A percentile compares a stretch with the other conserved stretches of the same genome.
phyloP scores from a whole-genome alignment of 2,888 invertebrate species.

The Helicoverpa assulta region DNA sequence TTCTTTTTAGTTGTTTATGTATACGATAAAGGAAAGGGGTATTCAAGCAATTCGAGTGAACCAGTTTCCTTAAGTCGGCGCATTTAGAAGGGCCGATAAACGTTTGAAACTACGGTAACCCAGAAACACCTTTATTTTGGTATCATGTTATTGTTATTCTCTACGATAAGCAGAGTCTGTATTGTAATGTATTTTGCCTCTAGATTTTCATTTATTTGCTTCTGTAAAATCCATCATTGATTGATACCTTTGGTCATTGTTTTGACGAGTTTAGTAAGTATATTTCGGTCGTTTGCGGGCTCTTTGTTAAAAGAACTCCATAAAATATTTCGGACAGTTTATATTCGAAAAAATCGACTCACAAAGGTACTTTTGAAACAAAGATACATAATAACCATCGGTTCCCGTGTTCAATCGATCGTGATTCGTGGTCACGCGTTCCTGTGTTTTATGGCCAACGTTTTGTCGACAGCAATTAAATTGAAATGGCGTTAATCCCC shows the following conservation, averaged over 20 bases:
- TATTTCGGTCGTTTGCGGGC: too few species aligned
- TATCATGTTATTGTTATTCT: constrained; percentile 24
- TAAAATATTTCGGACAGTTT: neutral
- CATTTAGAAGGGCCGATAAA: constrained; percentile 43
- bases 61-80: constrained; percentile 38
- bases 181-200: neutral
- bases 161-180: neutral
- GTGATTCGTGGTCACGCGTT: constrained; percentile 19
- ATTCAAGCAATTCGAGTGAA: constrained; percentile 36
- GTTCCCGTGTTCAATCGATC: constrained; percentile 8
- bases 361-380: neutral
- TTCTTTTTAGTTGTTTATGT: constrained; percentile 20
- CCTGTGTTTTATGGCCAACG: constrained; percentile 11
- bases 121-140: constrained; percentile 33
- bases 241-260: neutral
- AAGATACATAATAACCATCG: neutral
- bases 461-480: constrained; percentile 38
- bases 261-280: too few species aligned
- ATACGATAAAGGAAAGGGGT: constrained; percentile 34
- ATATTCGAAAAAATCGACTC: neutral
- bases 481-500: constrained; percentile 30
- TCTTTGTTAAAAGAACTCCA: too few species aligned
- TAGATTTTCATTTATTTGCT: neutral
- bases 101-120: constrained; percentile 37
- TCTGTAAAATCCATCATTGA: neutral